Evolutionary conservation across 1,140 invertebrate genomes (phyloP).

Genomic region (Diabrotica undecimpunctata): DNA sequence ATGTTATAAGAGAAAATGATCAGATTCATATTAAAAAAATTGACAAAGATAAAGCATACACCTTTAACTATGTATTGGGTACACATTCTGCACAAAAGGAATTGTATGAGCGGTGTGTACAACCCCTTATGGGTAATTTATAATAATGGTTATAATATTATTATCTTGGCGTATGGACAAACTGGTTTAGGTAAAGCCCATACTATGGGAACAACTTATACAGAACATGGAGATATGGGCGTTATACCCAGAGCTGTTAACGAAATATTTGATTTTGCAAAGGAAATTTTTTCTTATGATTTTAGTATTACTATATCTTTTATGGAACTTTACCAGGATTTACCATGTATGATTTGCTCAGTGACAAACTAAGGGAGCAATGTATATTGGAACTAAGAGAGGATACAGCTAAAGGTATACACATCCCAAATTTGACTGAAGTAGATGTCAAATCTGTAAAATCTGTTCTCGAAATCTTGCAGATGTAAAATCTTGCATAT

Average conservation of each 20-base stretch:
- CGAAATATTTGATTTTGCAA: constrained; percentile 76
- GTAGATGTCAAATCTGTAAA: constrained; percentile 55
- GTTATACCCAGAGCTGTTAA: constrained; percentile 81
- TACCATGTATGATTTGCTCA: constrained; percentile 48
- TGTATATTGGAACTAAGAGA: too few species aligned
- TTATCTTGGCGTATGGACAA: constrained; percentile 89
- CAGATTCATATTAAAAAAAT: constrained; percentile 69
- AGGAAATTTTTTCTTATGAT: constrained; percentile 60
- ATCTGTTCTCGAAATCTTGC: constrained; percentile 66
- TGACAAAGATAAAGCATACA: constrained; percentile 77
- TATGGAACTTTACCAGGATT: constrained; percentile 73
- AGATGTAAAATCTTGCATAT: too few species aligned
- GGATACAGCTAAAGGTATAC: too few species aligned
- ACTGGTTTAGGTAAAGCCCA: constrained; percentile 91
- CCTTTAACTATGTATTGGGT: constrained; percentile 84
- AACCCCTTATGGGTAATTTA: constrained; percentile 69
- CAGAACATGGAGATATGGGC: constrained; percentile 62
- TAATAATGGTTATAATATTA: constrained; percentile 83
- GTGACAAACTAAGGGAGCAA: too few species aligned
- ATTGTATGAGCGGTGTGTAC: constrained; percentile 75
- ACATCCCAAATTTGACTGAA: constrained; percentile 68
- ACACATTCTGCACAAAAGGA: constrained; percentile 64
- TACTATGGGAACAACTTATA: constrained; percentile 85
- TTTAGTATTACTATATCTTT: constrained; percentile 75
- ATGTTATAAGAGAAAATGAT: constrained; percentile 56